These are phyloP conservation scores for Umimayanthus kanabou DNA, from an alignment of 92 coral and sea anemone species.

Conservation along the genomic window DNA sequence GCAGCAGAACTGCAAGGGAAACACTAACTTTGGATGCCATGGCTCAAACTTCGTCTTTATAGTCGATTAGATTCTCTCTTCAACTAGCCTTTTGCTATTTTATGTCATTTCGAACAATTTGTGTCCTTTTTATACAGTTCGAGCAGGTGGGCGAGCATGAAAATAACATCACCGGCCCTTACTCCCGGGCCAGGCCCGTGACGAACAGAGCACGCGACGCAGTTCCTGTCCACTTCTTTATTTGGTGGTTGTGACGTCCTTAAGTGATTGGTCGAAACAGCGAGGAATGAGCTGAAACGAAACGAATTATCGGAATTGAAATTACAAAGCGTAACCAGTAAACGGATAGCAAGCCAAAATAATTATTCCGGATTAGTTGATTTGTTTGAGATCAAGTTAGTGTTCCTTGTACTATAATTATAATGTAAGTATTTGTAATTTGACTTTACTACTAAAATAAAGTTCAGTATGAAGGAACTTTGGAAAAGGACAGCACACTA, in stretches of 20 bases:
- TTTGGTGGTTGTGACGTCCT: neutral
- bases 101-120: neutral
- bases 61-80: neutral
- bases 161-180: too few species aligned
- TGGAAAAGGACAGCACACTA: too few species aligned
- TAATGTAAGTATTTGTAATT: too few species aligned
- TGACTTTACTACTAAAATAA: too few species aligned
- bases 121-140: neutral
- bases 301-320: too few species aligned
- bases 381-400: too few species aligned
- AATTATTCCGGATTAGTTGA: too few species aligned
- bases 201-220: neutral
- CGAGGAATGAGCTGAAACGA: neutral
- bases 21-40: neutral
- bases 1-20: neutral
- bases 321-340: too few species aligned
- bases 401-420: too few species aligned
- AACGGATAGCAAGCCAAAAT: neutral
- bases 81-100: neutral
- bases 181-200: neutral
- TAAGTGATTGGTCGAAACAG: too few species aligned
- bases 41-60: neutral
- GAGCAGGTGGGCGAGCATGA: neutral
- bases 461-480: too few species aligned
- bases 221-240: neutral